These are phyloP conservation scores for Saturnia japonica DNA, from an alignment of 2,888 invertebrate genomes.

Conservation along the genomic window DNA sequence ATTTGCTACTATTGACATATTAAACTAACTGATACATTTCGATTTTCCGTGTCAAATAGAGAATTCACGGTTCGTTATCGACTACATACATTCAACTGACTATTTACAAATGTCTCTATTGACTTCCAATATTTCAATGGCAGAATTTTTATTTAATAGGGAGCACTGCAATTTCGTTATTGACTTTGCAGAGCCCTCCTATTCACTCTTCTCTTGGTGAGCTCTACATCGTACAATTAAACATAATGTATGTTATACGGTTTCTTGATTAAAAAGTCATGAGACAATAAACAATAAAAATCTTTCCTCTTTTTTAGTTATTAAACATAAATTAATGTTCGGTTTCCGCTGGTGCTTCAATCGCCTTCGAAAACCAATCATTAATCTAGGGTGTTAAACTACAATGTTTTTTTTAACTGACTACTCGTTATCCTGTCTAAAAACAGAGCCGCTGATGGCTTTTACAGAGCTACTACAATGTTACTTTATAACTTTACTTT, in stretches of 20 bases:
- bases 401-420: too few relatives aligned
- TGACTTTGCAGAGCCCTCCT: background rate
- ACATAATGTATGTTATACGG: background rate
- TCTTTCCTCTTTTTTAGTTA: too few relatives aligned
- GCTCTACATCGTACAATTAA: background rate
- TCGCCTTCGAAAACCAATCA: too few relatives aligned
- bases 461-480: too few relatives aligned
- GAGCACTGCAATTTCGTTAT: background rate
- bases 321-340: too few relatives aligned
- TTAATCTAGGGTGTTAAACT: too few relatives aligned
- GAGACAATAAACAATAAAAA: too few relatives aligned
- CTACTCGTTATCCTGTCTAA: too few relatives aligned
- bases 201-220: background rate
- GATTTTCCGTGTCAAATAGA: background rate
- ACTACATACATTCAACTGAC: background rate
- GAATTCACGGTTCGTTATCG: conserved; percentile 21
- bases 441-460: too few relatives aligned
- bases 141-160: conserved; percentile 2
- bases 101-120: conserved; percentile 16
- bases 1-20: conserved; percentile 28
- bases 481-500: too few relatives aligned
- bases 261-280: too few relatives aligned
- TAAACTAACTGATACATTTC: conserved; percentile 25
- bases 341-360: too few relatives aligned
- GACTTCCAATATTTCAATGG: background rate